Conservation (phyloP, 2,797 vertebrate genomes). For the Erethizon dorsatum region DNA sequence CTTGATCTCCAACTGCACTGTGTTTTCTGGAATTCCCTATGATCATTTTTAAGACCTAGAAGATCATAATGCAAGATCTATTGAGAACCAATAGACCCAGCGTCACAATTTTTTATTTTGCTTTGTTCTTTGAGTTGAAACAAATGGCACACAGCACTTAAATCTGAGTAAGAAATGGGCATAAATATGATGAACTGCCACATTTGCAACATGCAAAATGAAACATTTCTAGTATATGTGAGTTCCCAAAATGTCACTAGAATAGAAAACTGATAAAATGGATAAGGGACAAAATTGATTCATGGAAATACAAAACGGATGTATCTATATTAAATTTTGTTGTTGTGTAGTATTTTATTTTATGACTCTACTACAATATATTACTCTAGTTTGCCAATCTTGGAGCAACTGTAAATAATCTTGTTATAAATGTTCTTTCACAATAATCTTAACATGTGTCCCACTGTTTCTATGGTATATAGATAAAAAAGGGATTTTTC, state of each 20-base stretch:
- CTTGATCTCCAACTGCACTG: constrained; percentile 59
- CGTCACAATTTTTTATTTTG: not conserved
- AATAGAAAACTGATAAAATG: constrained; percentile 3
- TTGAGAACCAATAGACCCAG: not conserved
- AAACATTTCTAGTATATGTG: constrained; percentile 7
- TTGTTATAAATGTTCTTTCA: constrained; percentile 10
- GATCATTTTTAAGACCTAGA: not conserved
- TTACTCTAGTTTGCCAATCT: not conserved
- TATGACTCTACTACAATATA: not conserved
- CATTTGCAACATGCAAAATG: not conserved
- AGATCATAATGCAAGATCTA: not conserved
- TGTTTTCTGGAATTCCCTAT: constrained; percentile 24
- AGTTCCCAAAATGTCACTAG: not conserved
- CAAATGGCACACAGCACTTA: not conserved
- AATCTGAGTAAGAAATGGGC: not conserved
- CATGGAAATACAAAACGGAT: not conserved
- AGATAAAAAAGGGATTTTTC: not conserved
- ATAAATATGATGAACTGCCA: not conserved
- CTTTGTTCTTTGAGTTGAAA: constrained; percentile 44
- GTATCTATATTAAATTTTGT: not conserved
- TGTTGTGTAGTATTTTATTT: not conserved
- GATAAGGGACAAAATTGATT: not conserved
- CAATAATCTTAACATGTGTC: not conserved
- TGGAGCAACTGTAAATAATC: not conserved
- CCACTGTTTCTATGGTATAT: not conserved